A percentile compares a stretch with the other conserved stretches of the same genome.
Conservation (phyloP, 2,113 vertebrate species). For the Tricholaema leucomelas region DNA sequence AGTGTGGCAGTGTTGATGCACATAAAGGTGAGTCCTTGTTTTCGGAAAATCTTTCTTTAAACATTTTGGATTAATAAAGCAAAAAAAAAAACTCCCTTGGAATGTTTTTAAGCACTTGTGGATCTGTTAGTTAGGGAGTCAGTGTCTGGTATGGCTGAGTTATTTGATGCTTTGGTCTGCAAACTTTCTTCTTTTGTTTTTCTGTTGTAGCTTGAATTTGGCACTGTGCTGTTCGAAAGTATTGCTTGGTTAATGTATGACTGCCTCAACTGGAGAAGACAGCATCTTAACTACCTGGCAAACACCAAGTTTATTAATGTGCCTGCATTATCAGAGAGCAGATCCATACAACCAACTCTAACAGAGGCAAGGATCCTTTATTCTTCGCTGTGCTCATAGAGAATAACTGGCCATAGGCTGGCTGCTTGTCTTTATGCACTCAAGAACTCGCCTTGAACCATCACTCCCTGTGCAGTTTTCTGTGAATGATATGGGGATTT, state of each 20-base stretch:
- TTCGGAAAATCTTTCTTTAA: background rate
- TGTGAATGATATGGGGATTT: background rate
- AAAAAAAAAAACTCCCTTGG: background rate
- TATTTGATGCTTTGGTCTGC: background rate
- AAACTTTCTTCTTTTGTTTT: background rate
- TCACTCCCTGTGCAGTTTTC: background rate
- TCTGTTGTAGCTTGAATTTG: conserved; percentile 76
- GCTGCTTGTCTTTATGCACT: background rate
- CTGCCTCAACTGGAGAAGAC: conserved; percentile 85
- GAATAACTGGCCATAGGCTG: background rate
- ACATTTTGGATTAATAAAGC: background rate
- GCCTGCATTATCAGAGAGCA: conserved; percentile 55
- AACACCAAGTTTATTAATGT: conserved; percentile 78
- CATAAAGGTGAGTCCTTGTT: background rate
- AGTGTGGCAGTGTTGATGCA: background rate
- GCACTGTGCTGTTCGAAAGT: conserved; percentile 81
- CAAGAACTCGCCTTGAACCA: background rate
- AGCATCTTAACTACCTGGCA: conserved; percentile 84
- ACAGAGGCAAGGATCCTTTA: conserved; percentile 56
- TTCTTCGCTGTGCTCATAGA: background rate
- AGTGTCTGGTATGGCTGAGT: background rate
- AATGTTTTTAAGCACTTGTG: background rate
- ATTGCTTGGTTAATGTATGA: conserved; percentile 89
- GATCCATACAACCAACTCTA: background rate
- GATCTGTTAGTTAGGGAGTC: background rate